Conservation (phyloP, 2,797 vertebrate genomes). For the Ceryle rudis region DNA sequence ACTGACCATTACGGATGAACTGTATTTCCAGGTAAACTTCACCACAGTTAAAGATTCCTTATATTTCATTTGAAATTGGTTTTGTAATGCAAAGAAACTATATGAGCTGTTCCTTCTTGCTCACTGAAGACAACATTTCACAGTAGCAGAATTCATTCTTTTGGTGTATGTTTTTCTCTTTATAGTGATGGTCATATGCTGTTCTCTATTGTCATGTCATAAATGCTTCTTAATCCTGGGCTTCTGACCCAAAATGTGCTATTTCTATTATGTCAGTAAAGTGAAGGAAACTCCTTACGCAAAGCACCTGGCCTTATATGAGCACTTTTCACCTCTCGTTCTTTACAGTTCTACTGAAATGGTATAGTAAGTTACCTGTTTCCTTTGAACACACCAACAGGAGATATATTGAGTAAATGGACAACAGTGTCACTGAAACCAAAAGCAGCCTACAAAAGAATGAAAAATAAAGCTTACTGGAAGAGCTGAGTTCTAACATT, state of each 20-base stretch:
- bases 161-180: not conserved
- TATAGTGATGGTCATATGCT: not conserved
- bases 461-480: slow-evolving; percentile 10
- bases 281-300: not conserved
- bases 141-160: not conserved
- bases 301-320: not conserved
- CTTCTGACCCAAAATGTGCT: not conserved
- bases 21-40: not conserved
- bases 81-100: not conserved
- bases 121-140: not conserved
- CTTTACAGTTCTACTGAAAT: not conserved
- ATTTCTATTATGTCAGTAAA: not conserved
- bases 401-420: slow-evolving; percentile 85
- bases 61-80: not conserved
- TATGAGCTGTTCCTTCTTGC: not conserved
- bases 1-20: not conserved
- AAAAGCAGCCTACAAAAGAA: slow-evolving; percentile 80
- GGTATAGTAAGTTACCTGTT: slow-evolving; percentile 78
- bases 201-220: not conserved
- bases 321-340: not conserved
- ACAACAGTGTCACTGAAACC: slow-evolving; percentile 79
- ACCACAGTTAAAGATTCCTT: not conserved
- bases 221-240: not conserved
- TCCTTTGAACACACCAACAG: slow-evolving; percentile 82
- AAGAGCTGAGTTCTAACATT: not conserved